Base-by-base conservation (phyloP, 2,797 vertebrate genomes). In the Dryobates pubescens region DNA sequence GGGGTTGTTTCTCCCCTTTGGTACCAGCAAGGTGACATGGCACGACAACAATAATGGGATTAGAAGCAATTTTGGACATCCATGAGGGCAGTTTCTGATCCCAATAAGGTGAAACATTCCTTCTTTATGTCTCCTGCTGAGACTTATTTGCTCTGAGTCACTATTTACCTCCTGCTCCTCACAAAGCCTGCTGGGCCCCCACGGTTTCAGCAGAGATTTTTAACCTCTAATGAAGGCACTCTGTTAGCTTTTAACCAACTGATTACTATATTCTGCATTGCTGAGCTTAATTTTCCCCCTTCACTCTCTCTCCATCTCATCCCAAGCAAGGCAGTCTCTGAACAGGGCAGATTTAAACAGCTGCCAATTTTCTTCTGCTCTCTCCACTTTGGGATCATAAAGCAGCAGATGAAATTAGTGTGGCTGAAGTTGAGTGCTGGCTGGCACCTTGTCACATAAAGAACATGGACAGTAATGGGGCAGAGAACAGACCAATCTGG, bases 341-440 rank as follows among this genome's bases (percentile, higher is more conserved):
- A 96, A 92, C 43, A 95, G 78, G 79, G 23, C 30, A 90, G 15
- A 93, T 86, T 87, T 81, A 86, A 95, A 77, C 86, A 90, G 74
- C 71, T 73, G 88, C 72, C 61, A 92, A 73, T 72, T 95, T 86
- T 90, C 81, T 92, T 84, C 51, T 73, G 54, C 92, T 91, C 96
- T 89, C 89, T 93, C 76, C 49, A 85, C 65, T 47, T 73, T 23
- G 5, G 84, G 82, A 51, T 89, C 95, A 88, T 86, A 94, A 96
- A 97, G 84, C 84, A 92, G 73, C 65, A 78, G 56, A 92, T 51
- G 76, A 92, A 94, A 93, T 57, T 45, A 56, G 38, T 75, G 85
- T 87, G 96, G 95, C 95, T 92, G 94, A 93, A 92, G 75, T 93
- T 93, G 68, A 90, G 88, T 85, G 85, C 88, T 87, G 78, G 89